Evolutionary conservation across 2,113 vertebrate species (phyloP).

Genomic region (Mystacornis crossleyi): DNA sequence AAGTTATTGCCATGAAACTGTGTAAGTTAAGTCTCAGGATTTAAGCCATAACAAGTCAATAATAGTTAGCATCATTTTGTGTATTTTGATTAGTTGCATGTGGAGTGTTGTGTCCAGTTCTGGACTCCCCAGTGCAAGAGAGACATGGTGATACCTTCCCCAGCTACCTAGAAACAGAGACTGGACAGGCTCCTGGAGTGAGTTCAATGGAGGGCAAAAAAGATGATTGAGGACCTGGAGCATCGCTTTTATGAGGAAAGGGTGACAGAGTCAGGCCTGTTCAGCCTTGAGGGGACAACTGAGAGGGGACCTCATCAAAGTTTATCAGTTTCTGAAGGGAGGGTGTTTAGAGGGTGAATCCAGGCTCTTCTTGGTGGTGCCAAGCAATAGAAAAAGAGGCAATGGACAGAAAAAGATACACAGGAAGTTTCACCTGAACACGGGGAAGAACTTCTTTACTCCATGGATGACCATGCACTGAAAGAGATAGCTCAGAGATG

Average conservation of each 20-base stretch:
- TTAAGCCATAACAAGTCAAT: not conserved
- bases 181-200: no score
- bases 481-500: not conserved
- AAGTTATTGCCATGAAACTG: not conserved
- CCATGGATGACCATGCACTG: not conserved
- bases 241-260: not conserved
- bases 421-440: not conserved
- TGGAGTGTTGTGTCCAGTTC: not conserved
- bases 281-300: not conserved
- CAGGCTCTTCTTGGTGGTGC: not conserved
- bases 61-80: not conserved
- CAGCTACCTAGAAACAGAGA: no score
- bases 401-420: not conserved
- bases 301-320: not conserved
- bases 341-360: not conserved
- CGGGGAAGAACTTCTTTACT: not conserved
- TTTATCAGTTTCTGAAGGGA: not conserved
- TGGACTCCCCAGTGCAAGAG: not conserved
- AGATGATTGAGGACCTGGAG: not conserved
- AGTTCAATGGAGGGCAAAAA: not conserved
- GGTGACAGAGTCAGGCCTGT: accelerated
- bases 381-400: not conserved
- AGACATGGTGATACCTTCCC: no score
- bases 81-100: not conserved
- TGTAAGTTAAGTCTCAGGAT: not conserved